phyloP scores from a whole-genome alignment of 2,113 vertebrate genomes.

The Microcebus jonahi region DNA sequence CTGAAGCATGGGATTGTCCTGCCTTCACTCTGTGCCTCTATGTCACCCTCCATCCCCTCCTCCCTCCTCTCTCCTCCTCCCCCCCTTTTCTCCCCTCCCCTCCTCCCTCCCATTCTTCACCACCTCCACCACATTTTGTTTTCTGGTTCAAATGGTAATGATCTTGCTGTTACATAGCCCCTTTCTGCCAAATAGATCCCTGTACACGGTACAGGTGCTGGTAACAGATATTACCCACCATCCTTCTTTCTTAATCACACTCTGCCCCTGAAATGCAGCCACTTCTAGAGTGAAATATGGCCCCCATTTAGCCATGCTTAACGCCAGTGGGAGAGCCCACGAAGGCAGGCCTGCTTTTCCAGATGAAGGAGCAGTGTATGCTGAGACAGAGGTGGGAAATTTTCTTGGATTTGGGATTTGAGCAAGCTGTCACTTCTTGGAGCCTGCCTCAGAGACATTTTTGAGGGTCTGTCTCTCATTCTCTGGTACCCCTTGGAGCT shows the following conservation, averaged over 20 bases:
- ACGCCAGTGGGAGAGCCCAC: background rate
- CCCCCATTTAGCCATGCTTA: slow-evolving; percentile 43
- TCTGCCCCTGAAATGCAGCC: slow-evolving; percentile 55
- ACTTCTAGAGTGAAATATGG: slow-evolving; percentile 59
- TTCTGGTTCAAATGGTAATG: slow-evolving; percentile 64
- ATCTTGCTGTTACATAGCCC: slow-evolving; percentile 51
- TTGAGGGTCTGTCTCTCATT: background rate
- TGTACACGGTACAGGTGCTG: slow-evolving; percentile 51
- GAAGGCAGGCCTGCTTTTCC: slow-evolving; percentile 37
- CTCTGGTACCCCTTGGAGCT: no score
- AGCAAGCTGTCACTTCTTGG: background rate
- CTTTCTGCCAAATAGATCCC: slow-evolving; percentile 68
- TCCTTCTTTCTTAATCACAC: slow-evolving; percentile 71
- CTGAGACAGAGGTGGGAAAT: background rate
- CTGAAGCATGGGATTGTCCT: accelerated
- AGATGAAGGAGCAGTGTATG: background rate
- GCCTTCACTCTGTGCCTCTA: background rate
- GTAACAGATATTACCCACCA: slow-evolving; percentile 51
- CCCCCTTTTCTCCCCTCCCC: accelerated
- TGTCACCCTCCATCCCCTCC: background rate
- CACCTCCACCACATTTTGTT: slow-evolving; percentile 28
- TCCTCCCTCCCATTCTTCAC: background rate
- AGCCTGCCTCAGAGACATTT: background rate
- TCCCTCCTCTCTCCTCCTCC: background rate
- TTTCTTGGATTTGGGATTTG: background rate